These are phyloP conservation scores for Grallaria varia DNA, from an alignment of 2,113 vertebrate species.

Conservation along the genomic window DNA sequence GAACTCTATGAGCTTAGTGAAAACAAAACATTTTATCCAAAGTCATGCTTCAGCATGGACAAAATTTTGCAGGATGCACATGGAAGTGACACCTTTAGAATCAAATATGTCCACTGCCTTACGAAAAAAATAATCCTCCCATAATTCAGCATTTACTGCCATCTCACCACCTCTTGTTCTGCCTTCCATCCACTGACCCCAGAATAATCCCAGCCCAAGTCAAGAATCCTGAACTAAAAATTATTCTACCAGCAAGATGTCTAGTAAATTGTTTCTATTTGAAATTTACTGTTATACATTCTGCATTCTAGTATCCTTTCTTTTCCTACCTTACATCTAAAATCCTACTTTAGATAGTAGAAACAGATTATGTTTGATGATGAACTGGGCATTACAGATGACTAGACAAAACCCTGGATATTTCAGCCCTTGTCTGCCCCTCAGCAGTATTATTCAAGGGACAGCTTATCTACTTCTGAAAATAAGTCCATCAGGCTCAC, in stretches of 20 bases:
- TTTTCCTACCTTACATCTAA: not conserved
- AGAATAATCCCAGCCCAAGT: not conserved
- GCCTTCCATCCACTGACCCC: not conserved
- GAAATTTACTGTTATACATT: not conserved
- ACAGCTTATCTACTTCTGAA: not conserved
- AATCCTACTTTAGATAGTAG: not conserved
- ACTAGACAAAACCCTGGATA: not conserved
- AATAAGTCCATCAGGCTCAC: not conserved
- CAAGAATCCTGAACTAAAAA: not conserved
- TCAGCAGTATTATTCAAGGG: not conserved
- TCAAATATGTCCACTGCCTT: not conserved
- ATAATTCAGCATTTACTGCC: not conserved
- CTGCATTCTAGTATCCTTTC: not conserved
- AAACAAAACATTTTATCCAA: not conserved
- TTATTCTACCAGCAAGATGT: not conserved
- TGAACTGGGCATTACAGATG: not conserved
- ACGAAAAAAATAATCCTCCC: not conserved
- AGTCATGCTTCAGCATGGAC: not conserved
- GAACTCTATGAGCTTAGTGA: not conserved
- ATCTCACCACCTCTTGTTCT: not conserved
- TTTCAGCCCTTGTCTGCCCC: not conserved
- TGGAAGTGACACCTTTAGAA: not conserved
- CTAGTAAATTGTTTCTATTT: not conserved
- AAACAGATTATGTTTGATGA: not conserved
- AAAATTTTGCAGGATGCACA: not conserved